These are phyloP conservation scores for Periophthalmus modestus DNA, from an alignment of 2,113 vertebrate species.

Conservation along the genomic window DNA sequence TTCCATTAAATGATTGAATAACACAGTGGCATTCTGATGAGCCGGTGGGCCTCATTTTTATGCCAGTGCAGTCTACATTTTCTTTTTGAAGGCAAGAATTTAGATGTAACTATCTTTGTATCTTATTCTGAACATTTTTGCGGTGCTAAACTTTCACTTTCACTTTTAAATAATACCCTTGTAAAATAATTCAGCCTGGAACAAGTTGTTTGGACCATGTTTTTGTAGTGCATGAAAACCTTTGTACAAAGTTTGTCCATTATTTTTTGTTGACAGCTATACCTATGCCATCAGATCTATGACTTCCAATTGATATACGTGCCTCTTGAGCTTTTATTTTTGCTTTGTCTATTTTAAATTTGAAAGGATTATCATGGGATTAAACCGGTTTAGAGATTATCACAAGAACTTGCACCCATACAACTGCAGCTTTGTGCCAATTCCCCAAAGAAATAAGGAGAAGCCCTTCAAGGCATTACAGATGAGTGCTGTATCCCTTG, in stretches of 20 bases:
- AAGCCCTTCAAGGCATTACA: slow-evolving; percentile 3
- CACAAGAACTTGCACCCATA: slow-evolving; percentile 14
- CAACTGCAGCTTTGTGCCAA: slow-evolving; percentile 24
- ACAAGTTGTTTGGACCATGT: no score
- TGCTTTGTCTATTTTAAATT: slow-evolving; percentile 24
- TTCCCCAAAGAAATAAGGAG: slow-evolving; percentile 4
- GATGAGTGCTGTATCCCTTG: background rate
- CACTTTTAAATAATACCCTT: no score
- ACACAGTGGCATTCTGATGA: slow-evolving; percentile 49
- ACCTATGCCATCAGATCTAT: background rate
- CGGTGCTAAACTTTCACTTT: no score
- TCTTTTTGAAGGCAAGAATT: background rate
- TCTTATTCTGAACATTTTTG: background rate
- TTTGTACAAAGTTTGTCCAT: no score
- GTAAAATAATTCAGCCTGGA: no score
- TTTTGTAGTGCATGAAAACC: no score
- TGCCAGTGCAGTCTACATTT: slow-evolving; percentile 2
- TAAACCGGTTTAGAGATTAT: slow-evolving; percentile 37
- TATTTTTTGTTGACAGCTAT: background rate
- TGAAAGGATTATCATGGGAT: slow-evolving; percentile 30
- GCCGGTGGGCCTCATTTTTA: slow-evolving; percentile 27
- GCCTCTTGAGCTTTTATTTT: slow-evolving; percentile 15
- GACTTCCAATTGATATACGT: slow-evolving; percentile 23
- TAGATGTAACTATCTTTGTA: background rate
- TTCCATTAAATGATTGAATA: slow-evolving; percentile 28